Evolutionary conservation across 2,797 vertebrate genomes (phyloP), one percentile per base, ranked within the genome.

Genomic region (Mus spretus): DNA sequence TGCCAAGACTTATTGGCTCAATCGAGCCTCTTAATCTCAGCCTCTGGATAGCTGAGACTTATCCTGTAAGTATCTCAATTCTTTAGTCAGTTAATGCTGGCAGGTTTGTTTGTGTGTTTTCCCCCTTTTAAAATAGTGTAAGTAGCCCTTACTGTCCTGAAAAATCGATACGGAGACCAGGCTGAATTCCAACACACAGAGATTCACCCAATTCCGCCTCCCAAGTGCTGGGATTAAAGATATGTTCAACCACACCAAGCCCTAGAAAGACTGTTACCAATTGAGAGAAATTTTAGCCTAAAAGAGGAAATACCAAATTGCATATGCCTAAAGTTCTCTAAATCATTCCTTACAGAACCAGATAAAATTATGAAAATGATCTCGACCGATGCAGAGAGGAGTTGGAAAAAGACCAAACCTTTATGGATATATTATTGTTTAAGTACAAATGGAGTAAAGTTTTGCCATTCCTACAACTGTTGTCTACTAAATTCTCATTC

Each of bases 401-500:
- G 4, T 40, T 75, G 10, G 11, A 6, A 44, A 40, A 75, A 75
- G 37, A 10, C 65, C 65, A 17, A 70, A n/a, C 5, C 70, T 40
- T 44, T 75, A 75, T 77, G 40, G 74, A 9, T 78, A 91, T 24
- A 57, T 24, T 63, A 63, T 72, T 59, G 44, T 53, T 40, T 12
- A 55, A 74, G 6, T 74, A 61, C 28, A 96, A 78, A 86, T 78
- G 3, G 17, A 89, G 31, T 6, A 86, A 94, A 90, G 12, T 80
- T 78, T 53, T 82, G 11, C 26, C 82, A 89, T n/a, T 77, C 65
- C 74, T 89, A 26, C 82, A 72, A 61, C 78, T 10, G 8, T 87
- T 77, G 93, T 94, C 31, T 91, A n/a, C 40, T 87, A 93, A 95
- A 95, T 91, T 87, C 34, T 92, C 65, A 81, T 37, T 91, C 15